phyloP scores from a whole-genome alignment of 2,113 vertebrate species.

The Sphyrna mokarran region DNA sequence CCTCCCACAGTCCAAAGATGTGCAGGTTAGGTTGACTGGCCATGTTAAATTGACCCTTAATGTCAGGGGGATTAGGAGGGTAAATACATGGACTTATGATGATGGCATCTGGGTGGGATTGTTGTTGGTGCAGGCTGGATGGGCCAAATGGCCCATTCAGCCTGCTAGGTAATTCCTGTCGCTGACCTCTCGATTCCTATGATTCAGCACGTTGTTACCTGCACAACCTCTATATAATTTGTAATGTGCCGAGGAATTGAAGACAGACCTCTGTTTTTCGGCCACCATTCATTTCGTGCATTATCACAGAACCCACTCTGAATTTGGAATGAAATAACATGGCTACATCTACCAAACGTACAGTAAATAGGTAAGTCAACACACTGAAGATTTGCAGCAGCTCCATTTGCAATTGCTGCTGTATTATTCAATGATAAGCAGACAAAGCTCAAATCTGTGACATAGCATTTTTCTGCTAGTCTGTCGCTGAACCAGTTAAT shows the following conservation, averaged over 20 bases:
- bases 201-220: not conserved
- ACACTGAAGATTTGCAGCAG: not conserved
- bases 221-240: too few relatives aligned
- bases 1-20: too few relatives aligned
- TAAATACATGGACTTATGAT: too few relatives aligned
- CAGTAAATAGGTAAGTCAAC: not conserved
- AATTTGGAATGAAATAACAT: not conserved
- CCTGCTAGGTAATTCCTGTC: not conserved
- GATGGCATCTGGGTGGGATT: too few relatives aligned
- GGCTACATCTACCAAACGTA: not conserved
- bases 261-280: not conserved
- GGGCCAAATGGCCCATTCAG: too few relatives aligned
- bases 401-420: not conserved
- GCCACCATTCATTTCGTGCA: not conserved
- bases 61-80: too few relatives aligned
- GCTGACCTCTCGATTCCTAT: not conserved
- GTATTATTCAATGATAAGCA: not conserved
- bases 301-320: too few relatives aligned
- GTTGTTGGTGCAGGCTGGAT: too few relatives aligned
- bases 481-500: too few relatives aligned
- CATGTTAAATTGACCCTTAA: too few relatives aligned
- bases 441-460: not conserved
- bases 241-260: not conserved
- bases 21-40: too few relatives aligned
- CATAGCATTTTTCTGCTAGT: not conserved